These are phyloP conservation scores for Drosophila teissieri DNA, from an alignment of 1,140 invertebrate species.

Conservation along the genomic window DNA sequence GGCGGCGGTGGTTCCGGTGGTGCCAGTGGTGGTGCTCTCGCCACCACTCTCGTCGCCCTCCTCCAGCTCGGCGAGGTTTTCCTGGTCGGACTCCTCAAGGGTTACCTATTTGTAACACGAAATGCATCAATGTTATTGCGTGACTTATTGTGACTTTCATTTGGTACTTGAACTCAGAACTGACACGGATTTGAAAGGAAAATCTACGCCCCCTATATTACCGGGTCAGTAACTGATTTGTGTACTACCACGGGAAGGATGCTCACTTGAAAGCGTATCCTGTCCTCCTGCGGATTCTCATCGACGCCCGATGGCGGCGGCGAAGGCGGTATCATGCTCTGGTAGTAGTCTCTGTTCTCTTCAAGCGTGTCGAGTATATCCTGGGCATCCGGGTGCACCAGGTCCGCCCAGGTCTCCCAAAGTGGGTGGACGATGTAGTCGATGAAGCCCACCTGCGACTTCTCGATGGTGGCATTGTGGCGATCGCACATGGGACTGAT, in stretches of 20 bases:
- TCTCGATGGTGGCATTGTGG: constrained; percentile 97
- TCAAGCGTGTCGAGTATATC: constrained; percentile 98
- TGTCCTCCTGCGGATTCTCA: constrained; percentile 86
- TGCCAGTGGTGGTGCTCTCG: constrained; percentile 48
- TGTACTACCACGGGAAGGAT: no score
- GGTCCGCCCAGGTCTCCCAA: constrained; percentile 99
- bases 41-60: constrained; percentile 85
- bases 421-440: constrained; percentile 99
- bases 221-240: background rate
- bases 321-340: constrained; percentile 93
- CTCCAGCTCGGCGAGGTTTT: constrained; percentile 88
- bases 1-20: constrained; percentile 62
- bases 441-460: constrained; percentile 99
- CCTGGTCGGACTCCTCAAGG: constrained; percentile 90
- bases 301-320: constrained; percentile 88
- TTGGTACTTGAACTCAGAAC: no score
- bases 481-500: constrained; percentile 99
- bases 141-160: background rate
- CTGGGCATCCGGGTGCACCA: constrained; percentile 99
- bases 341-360: constrained; percentile 99
- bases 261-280: constrained; percentile 89
- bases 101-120: constrained; percentile 88
- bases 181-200: background rate
- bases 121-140: constrained; percentile 55
- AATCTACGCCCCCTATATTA: no score